Evolutionary conservation across 2,113 vertebrate species (phyloP), one percentile per base, ranked within the genome.

Genomic region (Pseudonaja textilis): DNA sequence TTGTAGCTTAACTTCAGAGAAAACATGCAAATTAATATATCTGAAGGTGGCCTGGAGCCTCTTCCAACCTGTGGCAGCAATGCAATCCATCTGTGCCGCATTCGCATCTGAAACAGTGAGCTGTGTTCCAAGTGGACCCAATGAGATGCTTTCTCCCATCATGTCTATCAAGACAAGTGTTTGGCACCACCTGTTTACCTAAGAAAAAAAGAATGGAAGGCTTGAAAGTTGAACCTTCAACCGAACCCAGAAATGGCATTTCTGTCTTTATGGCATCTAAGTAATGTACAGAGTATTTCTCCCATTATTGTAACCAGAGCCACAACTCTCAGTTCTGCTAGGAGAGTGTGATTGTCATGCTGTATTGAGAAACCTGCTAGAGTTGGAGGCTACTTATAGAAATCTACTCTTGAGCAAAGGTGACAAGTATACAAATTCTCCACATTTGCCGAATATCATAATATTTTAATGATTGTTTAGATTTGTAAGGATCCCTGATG

Each of bases 71-170:
- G 18, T 22, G 2, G 5, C 74, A 81, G 18, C 74, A 81, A 3
- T 0, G 0, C 8, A 10, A 11, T 61, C 25, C 59, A 26, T 11
- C 0, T 69, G 1, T 4, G 16, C 0, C 0, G 1, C 74, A 81
- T 0, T 1, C 18, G 0, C 34, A 81, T 22, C 34, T 42, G 0
- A 22, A 81, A 22, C 74, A 81, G 1, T 42, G 3, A 42, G 1
- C 74, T 81, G 74, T 9, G 7, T 81, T 81, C 74, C 74, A 81
- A 9, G 74, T 81, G 18, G 34, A 81, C 7, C 18, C 34, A 81
- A 81, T 0, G 34, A 81, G 34, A 81, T 81, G 74, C 6, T 1
- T 22, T 22, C 0, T 42, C 1, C 0, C 0, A 81, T 81, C 74
- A 42, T 22, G 0, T 1, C 0, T 3, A 9, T 81, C 74, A 42